Conservation (phyloP, 2,797 vertebrate species). For the Enteromius afrohamiltoni region DNA sequence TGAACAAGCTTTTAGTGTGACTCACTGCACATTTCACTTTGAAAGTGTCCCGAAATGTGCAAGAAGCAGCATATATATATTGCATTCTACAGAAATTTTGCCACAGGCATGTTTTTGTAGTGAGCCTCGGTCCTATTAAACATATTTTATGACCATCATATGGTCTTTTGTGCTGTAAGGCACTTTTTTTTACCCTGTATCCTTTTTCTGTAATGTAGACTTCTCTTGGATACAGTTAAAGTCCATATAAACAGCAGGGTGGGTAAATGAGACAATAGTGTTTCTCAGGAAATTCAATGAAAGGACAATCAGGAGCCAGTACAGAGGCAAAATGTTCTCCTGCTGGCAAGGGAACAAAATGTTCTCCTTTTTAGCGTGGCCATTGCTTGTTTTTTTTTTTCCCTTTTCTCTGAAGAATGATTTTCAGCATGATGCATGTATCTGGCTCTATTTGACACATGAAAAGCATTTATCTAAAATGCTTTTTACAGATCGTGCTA, state of each 20-base stretch:
- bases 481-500: conserved; percentile 7
- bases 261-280: conserved; percentile 58
- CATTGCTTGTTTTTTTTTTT: neutral
- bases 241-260: conserved; percentile 49
- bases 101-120: neutral
- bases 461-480: neutral
- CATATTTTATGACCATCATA: neutral
- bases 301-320: conserved; percentile 58
- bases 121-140: neutral
- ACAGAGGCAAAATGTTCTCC: conserved; percentile 51
- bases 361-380: conserved; percentile 30
- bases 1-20: neutral
- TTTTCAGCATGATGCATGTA: conserved; percentile 10
- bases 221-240: conserved; percentile 49
- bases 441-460: neutral
- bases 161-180: conserved; percentile 8
- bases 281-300: conserved; percentile 60
- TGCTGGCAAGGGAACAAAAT: conserved; percentile 43
- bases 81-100: neutral
- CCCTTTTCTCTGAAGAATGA: neutral
- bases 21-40: conserved; percentile 3
- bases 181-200: neutral
- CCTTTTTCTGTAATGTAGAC: conserved; percentile 37
- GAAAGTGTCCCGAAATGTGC: neutral
- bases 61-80: neutral